phyloP scores from a whole-genome alignment of 2,888 invertebrate genomes.

The Hipparchia sbordonii region DNA sequence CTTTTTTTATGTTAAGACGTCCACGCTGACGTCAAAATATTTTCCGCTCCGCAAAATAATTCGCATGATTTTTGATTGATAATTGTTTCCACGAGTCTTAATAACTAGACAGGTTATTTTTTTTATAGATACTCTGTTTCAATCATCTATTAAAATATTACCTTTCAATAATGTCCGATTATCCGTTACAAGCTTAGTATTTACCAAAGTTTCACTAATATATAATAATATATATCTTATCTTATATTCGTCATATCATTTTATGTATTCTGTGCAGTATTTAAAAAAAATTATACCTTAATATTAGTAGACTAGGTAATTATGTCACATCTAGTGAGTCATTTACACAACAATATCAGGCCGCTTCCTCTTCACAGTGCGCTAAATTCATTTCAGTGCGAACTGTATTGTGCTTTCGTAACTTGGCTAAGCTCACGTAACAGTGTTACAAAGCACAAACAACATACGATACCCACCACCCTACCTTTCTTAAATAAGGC shows the following conservation, averaged over 20 bases:
- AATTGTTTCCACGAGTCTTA: too few species aligned
- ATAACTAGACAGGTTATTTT: too few species aligned
- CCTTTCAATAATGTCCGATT: too few species aligned
- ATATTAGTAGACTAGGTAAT: not conserved
- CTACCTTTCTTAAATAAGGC: slow-evolving; percentile 33
- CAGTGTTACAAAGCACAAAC: slow-evolving; percentile 60
- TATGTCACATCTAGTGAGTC: slow-evolving; percentile 48
- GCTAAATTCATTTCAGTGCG: slow-evolving; percentile 71
- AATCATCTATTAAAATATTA: too few species aligned
- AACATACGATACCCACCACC: slow-evolving; percentile 38
- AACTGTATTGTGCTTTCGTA: slow-evolving; percentile 69
- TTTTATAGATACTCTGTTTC: too few species aligned
- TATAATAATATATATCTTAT: too few species aligned
- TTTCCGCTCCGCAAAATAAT: too few species aligned
- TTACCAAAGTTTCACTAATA: too few species aligned
- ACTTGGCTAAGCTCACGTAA: slow-evolving; percentile 72
- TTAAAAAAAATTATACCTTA: not conserved
- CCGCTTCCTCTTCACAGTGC: slow-evolving; percentile 64
- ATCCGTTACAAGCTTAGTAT: too few species aligned
- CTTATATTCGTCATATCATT: too few species aligned
- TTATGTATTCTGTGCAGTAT: too few species aligned
- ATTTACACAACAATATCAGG: slow-evolving; percentile 41
- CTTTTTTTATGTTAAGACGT: not conserved
- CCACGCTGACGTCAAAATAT: not conserved
- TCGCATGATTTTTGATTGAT: too few species aligned